Evolutionary conservation across 2,113 vertebrate genomes (phyloP).

Genomic region (Apodemus sylvaticus): DNA sequence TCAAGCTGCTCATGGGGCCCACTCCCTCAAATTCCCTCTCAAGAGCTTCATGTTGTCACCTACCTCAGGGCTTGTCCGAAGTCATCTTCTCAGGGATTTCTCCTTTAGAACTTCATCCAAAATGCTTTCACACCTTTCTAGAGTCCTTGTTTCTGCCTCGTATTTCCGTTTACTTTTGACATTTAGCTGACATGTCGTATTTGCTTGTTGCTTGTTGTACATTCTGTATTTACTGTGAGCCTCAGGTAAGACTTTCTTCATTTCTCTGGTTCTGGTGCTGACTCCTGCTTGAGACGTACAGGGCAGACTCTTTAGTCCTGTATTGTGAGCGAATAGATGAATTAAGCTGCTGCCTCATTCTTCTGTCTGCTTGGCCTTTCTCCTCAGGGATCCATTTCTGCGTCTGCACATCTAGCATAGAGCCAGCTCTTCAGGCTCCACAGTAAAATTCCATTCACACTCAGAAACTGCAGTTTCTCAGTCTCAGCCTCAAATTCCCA

Average conservation of each 20-base stretch:
- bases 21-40: background rate
- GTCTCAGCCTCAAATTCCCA: background rate
- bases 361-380: background rate
- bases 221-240: background rate
- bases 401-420: background rate
- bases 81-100: background rate
- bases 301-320: background rate
- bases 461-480: background rate
- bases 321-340: background rate
- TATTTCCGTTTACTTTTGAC: background rate
- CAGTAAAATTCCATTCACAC: fast-evolving
- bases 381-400: background rate
- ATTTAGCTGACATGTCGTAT: background rate
- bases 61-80: background rate
- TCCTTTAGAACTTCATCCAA: background rate
- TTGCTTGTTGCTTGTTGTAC: background rate
- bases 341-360: background rate
- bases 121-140: background rate
- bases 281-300: background rate
- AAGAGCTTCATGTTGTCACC: background rate
- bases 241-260: background rate
- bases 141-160: background rate
- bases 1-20: background rate
- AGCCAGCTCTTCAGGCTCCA: no score
- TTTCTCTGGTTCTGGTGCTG: background rate